These are phyloP conservation scores for Nannospalax galili DNA, from an alignment of 2,113 vertebrate species.

Conservation along the genomic window DNA sequence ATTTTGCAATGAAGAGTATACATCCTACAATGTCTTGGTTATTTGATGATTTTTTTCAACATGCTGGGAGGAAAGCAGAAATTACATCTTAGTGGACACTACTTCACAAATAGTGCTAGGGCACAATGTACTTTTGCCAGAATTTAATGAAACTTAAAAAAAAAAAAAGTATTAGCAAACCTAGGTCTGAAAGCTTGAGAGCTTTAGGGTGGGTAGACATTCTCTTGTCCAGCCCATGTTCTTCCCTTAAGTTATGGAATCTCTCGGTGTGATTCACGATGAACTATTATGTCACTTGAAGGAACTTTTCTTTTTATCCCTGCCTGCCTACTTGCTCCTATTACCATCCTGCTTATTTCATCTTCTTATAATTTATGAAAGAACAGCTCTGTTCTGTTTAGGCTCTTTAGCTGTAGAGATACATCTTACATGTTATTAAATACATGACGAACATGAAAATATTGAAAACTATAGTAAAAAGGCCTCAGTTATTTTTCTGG, in stretches of 20 bases:
- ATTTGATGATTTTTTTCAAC: constrained; percentile 70
- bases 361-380: not conserved
- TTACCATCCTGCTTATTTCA: not conserved
- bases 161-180: not conserved
- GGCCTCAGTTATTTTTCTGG: not conserved
- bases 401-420: not conserved
- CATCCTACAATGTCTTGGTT: constrained; percentile 68
- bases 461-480: not conserved
- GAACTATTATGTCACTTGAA: not conserved
- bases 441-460: not conserved
- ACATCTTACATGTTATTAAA: not conserved
- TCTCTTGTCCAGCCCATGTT: not conserved
- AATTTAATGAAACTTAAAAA: not conserved
- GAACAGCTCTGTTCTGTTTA: not conserved
- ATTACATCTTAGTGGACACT: not conserved
- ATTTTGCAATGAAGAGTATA: constrained; percentile 75
- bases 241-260: not conserved
- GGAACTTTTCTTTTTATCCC: not conserved
- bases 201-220: not conserved
- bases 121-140: not conserved
- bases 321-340: not conserved
- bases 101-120: not conserved
- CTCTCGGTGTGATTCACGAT: not conserved
- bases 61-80: not conserved
- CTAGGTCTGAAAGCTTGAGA: not conserved